Conservation (phyloP, 2,888 invertebrate species). For the Xanthorhoe spadicearia region DNA sequence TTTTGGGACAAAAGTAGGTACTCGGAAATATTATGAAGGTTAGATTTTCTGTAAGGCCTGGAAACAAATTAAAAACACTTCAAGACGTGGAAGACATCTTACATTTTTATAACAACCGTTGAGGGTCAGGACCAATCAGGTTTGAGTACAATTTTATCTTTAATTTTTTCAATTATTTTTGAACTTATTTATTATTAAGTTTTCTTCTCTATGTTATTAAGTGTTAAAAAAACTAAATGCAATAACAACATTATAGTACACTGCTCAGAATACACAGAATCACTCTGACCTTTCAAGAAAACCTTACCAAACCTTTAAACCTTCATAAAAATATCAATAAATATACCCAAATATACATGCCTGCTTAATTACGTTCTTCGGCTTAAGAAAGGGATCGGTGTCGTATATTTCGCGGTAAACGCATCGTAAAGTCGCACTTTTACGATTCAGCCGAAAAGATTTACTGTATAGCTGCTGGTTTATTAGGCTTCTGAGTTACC, state of each 20-base stretch:
- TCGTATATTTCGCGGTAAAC: constrained; percentile 55
- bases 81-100: too few relatives aligned
- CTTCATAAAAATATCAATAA: constrained; percentile 57
- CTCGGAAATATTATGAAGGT: not conserved
- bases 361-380: constrained; percentile 43
- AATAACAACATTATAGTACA: not conserved
- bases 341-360: constrained; percentile 45
- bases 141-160: too few relatives aligned
- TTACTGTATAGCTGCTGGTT: constrained; percentile 53
- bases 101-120: too few relatives aligned
- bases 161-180: too few relatives aligned
- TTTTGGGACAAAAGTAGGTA: not conserved
- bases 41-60: not conserved
- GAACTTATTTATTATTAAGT: too few relatives aligned
- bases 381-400: constrained; percentile 39
- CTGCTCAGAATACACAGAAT: not conserved
- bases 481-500: constrained; percentile 53
- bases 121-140: too few relatives aligned
- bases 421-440: constrained; percentile 62
- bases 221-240: too few relatives aligned
- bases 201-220: too few relatives aligned
- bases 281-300: constrained; percentile 7
- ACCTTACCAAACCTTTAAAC: constrained; percentile 24
- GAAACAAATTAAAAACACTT: not conserved
- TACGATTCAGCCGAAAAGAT: constrained; percentile 62